Evolutionary conservation across 2,113 vertebrate species (phyloP), one percentile per base, ranked within the genome.

Genomic region (Atlantisia rogersi): DNA sequence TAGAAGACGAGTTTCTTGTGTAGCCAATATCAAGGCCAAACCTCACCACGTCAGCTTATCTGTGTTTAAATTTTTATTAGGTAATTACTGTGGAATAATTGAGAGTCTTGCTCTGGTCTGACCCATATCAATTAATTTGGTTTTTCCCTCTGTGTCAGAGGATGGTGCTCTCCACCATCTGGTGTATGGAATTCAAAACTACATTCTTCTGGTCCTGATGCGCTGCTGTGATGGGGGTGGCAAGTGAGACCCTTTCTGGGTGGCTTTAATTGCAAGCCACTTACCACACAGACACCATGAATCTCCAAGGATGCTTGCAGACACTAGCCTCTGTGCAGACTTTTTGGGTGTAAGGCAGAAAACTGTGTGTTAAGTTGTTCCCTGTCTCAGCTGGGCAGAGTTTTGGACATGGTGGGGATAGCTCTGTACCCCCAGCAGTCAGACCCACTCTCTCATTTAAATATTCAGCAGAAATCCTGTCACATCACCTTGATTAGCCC

Each of bases 51-150:
- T 5, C 60, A 65, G 31, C 74, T 83, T 52, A 63, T 65, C 63
- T 68, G 77, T 81, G 75, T 85, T 92, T 88, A 93, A 94, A 91
- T 69, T 95, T 95, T 96, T 79, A 95, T 86, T 77, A 91, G 75
- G 82, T 96, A 96, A 96, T 97, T 96, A 94, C 76, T 22, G 40
- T 14, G 44, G 68, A 80, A 86, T 93, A 86, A 90, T 94, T 94
- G 95, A 91, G 73, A 88, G 26, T 64, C 91, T 89, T 94, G 79
- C 67, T 71, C 84, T 74, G 59, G 10, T 87, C 65, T 89, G 93
- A 97, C 94, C 93, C 74, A 62, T 48, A 80, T 89, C 95, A 96
- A 96, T 95, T 96, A 87, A 95, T 93, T 85, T 92, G 78, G 73
- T 90, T 92, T 78, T 74, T 46, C 40, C 48, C 70, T 92, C 53